Evolutionary conservation across 2,888 invertebrate species (phyloP), one percentile per base, ranked within the genome.

Genomic region (Microctonus aethiopoides): DNA sequence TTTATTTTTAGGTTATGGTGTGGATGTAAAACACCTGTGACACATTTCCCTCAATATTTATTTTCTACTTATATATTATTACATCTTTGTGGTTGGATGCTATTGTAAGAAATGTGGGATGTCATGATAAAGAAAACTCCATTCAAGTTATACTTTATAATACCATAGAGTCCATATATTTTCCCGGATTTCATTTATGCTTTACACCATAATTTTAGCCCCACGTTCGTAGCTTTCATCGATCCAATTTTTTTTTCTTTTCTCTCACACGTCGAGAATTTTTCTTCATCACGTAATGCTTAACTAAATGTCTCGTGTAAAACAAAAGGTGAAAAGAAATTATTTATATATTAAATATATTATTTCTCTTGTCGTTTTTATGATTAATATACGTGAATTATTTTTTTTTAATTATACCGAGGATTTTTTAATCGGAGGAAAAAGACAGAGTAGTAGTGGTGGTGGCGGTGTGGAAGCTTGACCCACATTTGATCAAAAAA

Each of bases 401-500:
- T 13, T 36, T 36, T 36, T 36, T 39, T 39, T 39, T 39, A n/a
- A n/a, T 4, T n/a, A 13, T n/a, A 5, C 4, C 13, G 1, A 3
- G 13, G 3, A n/a, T n/a, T 39, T 39, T 4, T n/a, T 1, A 39
- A 39, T 4, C 11, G n/a, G n/a, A 39, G 13, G 29, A 29, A 7
- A 7, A 29, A 29, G n/a, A n/a, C n/a, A n/a, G n/a, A n/a, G n/a
- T n/a, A n/a, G n/a, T n/a, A 26, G 26, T 62, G n/a, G 24, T 62
- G 46, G 22, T 39, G n/a, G n/a, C 36, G 39, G 22, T 46, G 51
- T 46, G 41, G 52, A 73, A 54, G 66, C 73, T 74, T 68, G 72
- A 72, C 73, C 74, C 70, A 75, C 72, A 72, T 75, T 73, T n/a
- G 57, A 22, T 34, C n/a, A 54, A 67, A 32, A 51, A 61, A 72